Percentiles rank a stretch among this genome's conserved stretches.
Evolutionary conservation across 1,140 invertebrate species (phyloP).

Genomic region (Panagrolaimus sp.): DNA sequence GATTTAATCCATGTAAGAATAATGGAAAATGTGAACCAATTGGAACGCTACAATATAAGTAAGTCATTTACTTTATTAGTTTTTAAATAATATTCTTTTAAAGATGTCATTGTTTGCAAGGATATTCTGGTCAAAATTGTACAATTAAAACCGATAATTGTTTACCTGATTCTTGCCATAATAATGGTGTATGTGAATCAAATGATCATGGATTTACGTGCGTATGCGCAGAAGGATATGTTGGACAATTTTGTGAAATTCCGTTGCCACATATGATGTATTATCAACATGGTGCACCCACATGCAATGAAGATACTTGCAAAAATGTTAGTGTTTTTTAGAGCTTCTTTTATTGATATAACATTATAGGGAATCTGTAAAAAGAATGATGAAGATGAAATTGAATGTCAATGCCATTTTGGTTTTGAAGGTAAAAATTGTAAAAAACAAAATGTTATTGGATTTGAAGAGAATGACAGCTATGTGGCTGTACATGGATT

Average conservation of each 20-base stretch:
- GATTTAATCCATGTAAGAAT: conserved; percentile 80
- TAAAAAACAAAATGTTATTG: conserved; percentile 86
- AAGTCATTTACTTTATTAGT: conserved; percentile 70
- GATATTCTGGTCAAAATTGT: conserved; percentile 85
- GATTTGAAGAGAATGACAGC: conserved; percentile 83
- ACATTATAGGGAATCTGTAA: conserved; percentile 58
- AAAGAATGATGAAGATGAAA: conserved; percentile 67
- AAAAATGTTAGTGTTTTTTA: no score
- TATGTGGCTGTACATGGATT: conserved; percentile 72
- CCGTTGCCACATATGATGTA: conserved; percentile 78
- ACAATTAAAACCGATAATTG: conserved; percentile 87
- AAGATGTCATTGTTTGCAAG: conserved; percentile 76
- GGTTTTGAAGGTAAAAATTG: conserved; percentile 80
- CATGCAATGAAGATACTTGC: conserved; percentile 91
- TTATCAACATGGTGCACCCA: conserved; percentile 76
- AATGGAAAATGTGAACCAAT: conserved; percentile 77
- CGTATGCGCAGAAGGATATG: conserved; percentile 80
- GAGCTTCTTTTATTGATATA: no score
- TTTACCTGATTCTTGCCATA: conserved; percentile 78
- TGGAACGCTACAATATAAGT: conserved; percentile 79
- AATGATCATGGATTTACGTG: conserved; percentile 62
- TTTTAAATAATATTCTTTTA: neutral
- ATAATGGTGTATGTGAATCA: conserved; percentile 73
- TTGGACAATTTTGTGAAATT: conserved; percentile 88
- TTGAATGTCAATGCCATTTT: conserved; percentile 89